Percentiles rank a stretch among this genome's conserved stretches.
These are phyloP conservation scores for Brienomyrus brachyistius DNA, from an alignment of 2,113 vertebrate genomes.

Conservation along the genomic window DNA sequence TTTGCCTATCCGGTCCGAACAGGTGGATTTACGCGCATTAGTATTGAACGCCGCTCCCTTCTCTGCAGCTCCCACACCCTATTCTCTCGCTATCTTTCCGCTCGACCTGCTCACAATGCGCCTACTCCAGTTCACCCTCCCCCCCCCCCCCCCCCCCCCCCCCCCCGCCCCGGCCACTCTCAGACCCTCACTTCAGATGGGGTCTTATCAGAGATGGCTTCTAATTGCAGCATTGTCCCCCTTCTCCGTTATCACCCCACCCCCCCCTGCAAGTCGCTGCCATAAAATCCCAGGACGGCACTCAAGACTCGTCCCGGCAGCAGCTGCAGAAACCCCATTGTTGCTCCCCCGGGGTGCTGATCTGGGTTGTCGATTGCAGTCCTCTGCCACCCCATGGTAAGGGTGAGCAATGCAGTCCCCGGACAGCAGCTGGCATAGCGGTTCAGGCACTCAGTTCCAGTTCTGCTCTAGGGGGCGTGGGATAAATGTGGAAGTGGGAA, in stretches of 20 bases:
- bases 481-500: background rate
- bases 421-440: background rate
- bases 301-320: conserved; percentile 30
- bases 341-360: background rate
- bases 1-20: conserved; percentile 23
- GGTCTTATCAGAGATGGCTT: conserved; percentile 44
- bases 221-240: conserved; percentile 50
- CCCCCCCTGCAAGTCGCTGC: background rate
- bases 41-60: background rate
- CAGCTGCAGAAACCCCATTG: background rate
- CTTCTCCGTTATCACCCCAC: conserved; percentile 37
- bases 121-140: conserved; percentile 13
- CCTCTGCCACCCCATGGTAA: conserved; percentile 29
- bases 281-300: conserved; percentile 39
- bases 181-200: conserved; percentile 20
- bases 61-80: conserved; percentile 9
- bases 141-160: too few species aligned
- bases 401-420: conserved; percentile 20
- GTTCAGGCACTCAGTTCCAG: background rate
- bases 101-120: background rate
- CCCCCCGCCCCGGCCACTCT: conserved; percentile 14
- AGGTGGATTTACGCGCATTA: conserved; percentile 24
- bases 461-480: background rate
- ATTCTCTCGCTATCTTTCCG: background rate
- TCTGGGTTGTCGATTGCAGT: background rate